Evolutionary conservation across 2,888 invertebrate species (phyloP), one percentile per base, ranked within the genome.

Genomic region (Cosmia trapezina): DNA sequence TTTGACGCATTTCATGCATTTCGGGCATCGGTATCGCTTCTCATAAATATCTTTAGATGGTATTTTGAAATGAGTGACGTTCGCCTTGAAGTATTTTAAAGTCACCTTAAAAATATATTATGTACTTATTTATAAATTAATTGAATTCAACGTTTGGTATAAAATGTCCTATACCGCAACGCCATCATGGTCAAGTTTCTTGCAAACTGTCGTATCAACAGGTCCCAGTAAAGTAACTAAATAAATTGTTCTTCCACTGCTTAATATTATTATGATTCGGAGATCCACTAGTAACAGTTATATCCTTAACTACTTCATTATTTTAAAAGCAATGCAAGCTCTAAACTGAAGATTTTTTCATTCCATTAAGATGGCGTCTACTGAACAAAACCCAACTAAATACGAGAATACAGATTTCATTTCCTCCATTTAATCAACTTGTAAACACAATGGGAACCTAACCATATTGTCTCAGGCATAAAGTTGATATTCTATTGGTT

Each of bases 351-450:
- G 75, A 81, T 80, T 81, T 84, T 83, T 84, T 87, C 80, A 86
- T 87, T 86, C 76, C 83, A 85, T 84, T 85, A 84, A 85, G 86
- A 85, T 87, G 85, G 68, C 82, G 81, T 85, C 84, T 83, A 84
- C 85, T 78, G 77, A 79, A 78, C 86, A 89, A 90, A 87, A 87
- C 86, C 86, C 83, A 83, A 85, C 87, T 86, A 90, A 89, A 91
- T 89, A 87, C 86, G 87, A 73, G 90, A 90, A 90, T 91, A 88
- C 90, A 89, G 90, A 92, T 93, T 93, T 93, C 89, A 93, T 93
- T 92, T 92, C 86, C 88, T 76, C 80, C 68, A 81, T 89, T 89
- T 90, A 89, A 90, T 91, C 88, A 88, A 88, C 77, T 84, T 60
- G 67, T 59, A 61, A 70, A 64, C 54, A 66, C 62, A 72, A 67